phyloP scores from a whole-genome alignment of 1,140 invertebrate genomes.

The Eupristina koningsbergeri region DNA sequence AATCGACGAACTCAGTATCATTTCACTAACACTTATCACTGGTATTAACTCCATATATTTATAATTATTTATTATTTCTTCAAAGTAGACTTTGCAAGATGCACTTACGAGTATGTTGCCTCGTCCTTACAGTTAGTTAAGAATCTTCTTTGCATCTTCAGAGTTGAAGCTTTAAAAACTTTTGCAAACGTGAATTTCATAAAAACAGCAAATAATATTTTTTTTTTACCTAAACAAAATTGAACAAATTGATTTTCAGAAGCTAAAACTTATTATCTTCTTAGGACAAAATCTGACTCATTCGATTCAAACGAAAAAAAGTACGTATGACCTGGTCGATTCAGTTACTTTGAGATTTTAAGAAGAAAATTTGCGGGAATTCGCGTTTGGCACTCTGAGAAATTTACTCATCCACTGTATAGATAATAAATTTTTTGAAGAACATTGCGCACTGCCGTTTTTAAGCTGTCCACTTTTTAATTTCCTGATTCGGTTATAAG shows the following conservation, averaged over 20 bases:
- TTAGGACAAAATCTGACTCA: not conserved
- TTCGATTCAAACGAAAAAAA: conserved; percentile 18
- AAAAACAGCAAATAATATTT: conserved; percentile 9
- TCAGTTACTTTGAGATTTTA: not conserved
- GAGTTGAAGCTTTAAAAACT: not conserved
- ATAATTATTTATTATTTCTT: conserved; percentile 24
- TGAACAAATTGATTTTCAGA: conserved; percentile 44
- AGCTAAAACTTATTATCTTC: not conserved
- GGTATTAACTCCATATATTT: not conserved
- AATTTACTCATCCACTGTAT: conserved; percentile 53
- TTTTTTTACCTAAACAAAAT: conserved; percentile 38
- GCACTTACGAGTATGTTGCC: conserved; percentile 22
- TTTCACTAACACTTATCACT: conserved; percentile 47
- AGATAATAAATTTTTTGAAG: conserved; percentile 39
- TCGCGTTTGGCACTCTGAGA: conserved; percentile 71
- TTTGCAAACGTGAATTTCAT: conserved; percentile 11
- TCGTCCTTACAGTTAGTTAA: too few species aligned
- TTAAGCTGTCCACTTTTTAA: conserved; percentile 17
- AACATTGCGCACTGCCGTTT: conserved; percentile 8
- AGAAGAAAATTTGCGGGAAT: conserved; percentile 34
- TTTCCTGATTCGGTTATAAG: not conserved
- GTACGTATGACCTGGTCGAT: not conserved
- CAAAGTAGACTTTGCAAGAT: conserved; percentile 19
- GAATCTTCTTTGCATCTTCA: conserved; percentile 13
- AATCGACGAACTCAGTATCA: conserved; percentile 24